Conservation (phyloP, 2,113 vertebrate genomes). For the Diphyllodes magnificus region DNA sequence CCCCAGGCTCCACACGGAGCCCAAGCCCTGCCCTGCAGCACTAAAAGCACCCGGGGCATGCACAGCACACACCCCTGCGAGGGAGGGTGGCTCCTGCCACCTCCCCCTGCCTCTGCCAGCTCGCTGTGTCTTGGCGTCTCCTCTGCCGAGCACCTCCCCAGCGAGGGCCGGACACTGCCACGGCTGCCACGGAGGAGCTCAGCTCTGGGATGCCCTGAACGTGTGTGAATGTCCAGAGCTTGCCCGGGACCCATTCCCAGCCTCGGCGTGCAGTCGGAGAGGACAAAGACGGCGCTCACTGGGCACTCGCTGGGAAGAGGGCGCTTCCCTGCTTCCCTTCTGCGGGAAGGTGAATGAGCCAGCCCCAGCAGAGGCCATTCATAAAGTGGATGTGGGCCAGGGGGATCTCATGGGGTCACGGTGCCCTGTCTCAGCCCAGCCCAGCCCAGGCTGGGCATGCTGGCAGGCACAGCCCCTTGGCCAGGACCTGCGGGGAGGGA, state of each 20-base stretch:
- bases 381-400: background rate
- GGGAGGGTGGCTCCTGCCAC: rapidly evolving
- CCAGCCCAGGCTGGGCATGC: background rate
- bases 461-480: background rate
- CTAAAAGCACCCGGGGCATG: rapidly evolving
- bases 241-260: background rate
- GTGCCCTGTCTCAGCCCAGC: background rate
- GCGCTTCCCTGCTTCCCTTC: background rate
- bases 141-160: background rate
- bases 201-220: background rate
- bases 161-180: rapidly evolving
- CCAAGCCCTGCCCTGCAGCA: background rate
- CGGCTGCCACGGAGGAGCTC: background rate
- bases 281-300: background rate
- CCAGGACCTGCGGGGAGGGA: background rate
- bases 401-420: rapidly evolving
- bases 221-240: background rate
- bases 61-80: rapidly evolving
- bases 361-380: background rate
- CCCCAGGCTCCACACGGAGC: background rate
- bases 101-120: background rate
- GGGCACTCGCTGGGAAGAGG: background rate
- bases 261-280: rapidly evolving
- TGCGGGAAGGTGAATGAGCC: background rate
- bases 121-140: background rate